Evolutionary conservation across 2,797 vertebrate species (phyloP).

Genomic region (Enteromius viviparus): DNA sequence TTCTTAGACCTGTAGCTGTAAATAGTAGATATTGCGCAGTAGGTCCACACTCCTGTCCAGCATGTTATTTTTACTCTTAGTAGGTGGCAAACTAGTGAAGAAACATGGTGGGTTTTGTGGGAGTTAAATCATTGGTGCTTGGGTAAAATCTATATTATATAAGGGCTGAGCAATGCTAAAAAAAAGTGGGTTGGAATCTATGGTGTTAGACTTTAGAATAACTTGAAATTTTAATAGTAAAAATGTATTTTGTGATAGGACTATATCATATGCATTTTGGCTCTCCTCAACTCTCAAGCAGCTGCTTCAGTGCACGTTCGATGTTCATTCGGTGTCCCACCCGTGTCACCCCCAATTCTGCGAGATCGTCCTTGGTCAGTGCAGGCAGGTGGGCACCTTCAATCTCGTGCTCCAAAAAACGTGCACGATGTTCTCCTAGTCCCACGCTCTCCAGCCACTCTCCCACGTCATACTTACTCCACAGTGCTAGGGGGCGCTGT

Average conservation of each 20-base stretch:
- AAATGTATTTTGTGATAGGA: constrained; percentile 50
- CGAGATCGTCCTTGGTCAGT: constrained; percentile 96
- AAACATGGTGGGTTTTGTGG: constrained; percentile 3
- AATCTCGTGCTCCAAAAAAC: constrained; percentile 97
- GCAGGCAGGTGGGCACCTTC: constrained; percentile 96
- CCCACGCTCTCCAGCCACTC: constrained; percentile 99
- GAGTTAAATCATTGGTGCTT: constrained; percentile 21
- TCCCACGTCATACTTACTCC: constrained; percentile 98
- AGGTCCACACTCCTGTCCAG: constrained; percentile 6
- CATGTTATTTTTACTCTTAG: constrained; percentile 8
- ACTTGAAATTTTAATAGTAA: background rate
- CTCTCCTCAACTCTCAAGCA: constrained; percentile 88
- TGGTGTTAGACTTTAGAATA: constrained; percentile 9
- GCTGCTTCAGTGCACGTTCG: constrained; percentile 92
- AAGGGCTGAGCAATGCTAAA: constrained; percentile 10
- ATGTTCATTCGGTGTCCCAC: constrained; percentile 99
- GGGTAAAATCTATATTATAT: constrained; percentile 19
- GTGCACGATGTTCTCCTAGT: constrained; percentile 92
- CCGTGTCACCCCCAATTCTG: constrained; percentile 95
- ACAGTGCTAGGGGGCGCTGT: constrained; percentile 93
- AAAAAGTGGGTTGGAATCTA: constrained; percentile 6
- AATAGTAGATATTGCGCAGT: constrained; percentile 41
- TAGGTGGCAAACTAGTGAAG: constrained; percentile 5
- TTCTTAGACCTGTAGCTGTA: constrained; percentile 29
- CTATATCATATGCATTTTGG: constrained; percentile 43